A percentile compares a stretch with the other conserved stretches of the same genome.
These are phyloP conservation scores for Brachymystax lenok DNA, from an alignment of 2,797 vertebrate species.

Conservation along the genomic window DNA sequence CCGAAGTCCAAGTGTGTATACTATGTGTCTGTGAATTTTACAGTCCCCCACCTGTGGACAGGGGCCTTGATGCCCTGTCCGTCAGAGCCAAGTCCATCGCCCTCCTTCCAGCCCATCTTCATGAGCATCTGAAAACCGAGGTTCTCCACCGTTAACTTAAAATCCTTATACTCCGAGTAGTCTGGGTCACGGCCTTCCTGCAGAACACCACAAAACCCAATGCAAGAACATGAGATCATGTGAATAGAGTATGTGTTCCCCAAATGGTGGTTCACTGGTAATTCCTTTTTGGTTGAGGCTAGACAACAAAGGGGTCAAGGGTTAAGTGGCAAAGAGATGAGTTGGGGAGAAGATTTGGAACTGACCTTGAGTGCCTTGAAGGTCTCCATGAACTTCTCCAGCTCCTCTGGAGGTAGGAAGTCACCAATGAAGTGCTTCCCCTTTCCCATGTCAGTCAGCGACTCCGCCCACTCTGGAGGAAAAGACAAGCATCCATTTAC, in stretches of 20 bases:
- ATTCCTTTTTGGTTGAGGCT: background rate
- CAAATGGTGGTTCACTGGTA: background rate
- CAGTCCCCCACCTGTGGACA: slow-evolving; percentile 84
- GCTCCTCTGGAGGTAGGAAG: slow-evolving; percentile 93
- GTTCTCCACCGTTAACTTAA: slow-evolving; percentile 98
- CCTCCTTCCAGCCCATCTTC: slow-evolving; percentile 99
- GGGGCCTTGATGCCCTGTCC: slow-evolving; percentile 95
- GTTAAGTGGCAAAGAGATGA: background rate
- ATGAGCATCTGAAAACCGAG: slow-evolving; percentile 98
- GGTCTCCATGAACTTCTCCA: slow-evolving; percentile 99
- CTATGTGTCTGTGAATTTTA: background rate
- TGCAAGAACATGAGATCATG: background rate
- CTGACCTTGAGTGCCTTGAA: slow-evolving; percentile 96
- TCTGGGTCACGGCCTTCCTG: slow-evolving; percentile 97
- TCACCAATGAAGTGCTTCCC: slow-evolving; percentile 99
- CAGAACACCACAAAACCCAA: slow-evolving; percentile 6
- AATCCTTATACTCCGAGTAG: slow-evolving; percentile 98
- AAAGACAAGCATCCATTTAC: background rate
- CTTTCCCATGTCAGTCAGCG: slow-evolving; percentile 96
- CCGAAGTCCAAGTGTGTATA: background rate
- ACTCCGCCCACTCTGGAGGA: slow-evolving; percentile 93
- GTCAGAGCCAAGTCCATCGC: slow-evolving; percentile 91
- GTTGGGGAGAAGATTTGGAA: background rate
- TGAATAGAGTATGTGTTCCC: background rate
- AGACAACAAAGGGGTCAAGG: background rate